Evolutionary conservation across 2,113 vertebrate genomes (phyloP).

Genomic region (Aramus guarauna): DNA sequence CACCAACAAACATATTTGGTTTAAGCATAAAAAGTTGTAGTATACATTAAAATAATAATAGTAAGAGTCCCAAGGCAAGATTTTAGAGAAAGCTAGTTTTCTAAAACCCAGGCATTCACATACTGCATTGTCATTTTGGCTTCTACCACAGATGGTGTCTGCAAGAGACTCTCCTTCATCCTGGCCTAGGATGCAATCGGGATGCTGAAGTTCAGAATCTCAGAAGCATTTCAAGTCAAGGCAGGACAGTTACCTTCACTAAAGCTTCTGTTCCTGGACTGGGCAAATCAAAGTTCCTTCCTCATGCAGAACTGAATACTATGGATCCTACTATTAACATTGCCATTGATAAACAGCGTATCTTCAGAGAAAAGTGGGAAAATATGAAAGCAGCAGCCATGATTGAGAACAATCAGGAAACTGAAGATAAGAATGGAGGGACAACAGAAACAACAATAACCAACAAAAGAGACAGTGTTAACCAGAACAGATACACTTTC

Average conservation of each 20-base stretch:
- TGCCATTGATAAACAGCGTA: not conserved
- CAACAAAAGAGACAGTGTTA: not conserved
- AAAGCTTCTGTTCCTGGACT: not conserved
- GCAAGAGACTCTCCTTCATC: not conserved
- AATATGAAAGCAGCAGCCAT: not conserved
- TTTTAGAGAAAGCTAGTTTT: not conserved
- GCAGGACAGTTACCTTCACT: not conserved
- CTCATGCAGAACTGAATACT: not conserved
- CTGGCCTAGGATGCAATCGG: not conserved
- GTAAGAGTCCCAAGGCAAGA: not conserved
- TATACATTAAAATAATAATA: not conserved
- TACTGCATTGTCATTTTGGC: not conserved
- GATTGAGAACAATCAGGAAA: not conserved
- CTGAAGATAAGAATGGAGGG: not conserved
- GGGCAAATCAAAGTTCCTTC: not conserved
- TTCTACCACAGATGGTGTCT: not conserved
- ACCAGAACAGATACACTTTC: not conserved
- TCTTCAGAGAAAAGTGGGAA: not conserved
- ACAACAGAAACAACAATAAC: not conserved
- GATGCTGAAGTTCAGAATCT: not conserved
- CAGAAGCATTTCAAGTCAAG: not conserved
- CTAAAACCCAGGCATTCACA: not conserved
- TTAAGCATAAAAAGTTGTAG: not conserved
- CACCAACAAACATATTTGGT: not conserved
- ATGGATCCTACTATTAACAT: fast-evolving